Evolutionary conservation across 1,140 invertebrate species (phyloP).

Genomic region (Phenacoccus solenopsis): DNA sequence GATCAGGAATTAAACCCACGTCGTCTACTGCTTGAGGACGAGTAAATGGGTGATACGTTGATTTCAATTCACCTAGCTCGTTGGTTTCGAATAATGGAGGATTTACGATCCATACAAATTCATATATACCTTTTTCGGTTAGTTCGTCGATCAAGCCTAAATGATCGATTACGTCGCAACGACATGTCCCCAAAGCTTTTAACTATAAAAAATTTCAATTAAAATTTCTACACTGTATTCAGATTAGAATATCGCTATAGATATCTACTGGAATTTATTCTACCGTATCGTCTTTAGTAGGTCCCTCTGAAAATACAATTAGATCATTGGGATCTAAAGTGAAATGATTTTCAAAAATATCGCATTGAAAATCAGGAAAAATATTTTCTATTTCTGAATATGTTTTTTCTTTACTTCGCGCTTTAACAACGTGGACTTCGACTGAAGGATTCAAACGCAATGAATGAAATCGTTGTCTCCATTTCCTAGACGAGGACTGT

Average conservation of each 20-base stretch:
- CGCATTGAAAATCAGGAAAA: slow-evolving; percentile 30
- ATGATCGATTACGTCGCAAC: not conserved
- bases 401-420: slow-evolving; percentile 30
- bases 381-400: slow-evolving; percentile 33
- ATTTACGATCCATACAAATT: slow-evolving; percentile 84
- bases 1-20: slow-evolving; percentile 45
- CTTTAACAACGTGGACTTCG: slow-evolving; percentile 37
- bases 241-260: too few species aligned
- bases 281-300: slow-evolving; percentile 35
- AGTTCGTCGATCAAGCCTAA: not conserved
- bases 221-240: too few species aligned
- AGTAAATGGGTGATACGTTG: slow-evolving; percentile 96
- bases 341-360: slow-evolving; percentile 31
- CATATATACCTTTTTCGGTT: not conserved
- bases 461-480: too few species aligned
- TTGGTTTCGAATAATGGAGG: slow-evolving; percentile 79
- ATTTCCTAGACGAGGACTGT: too few species aligned
- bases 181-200: not conserved
- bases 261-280: too few species aligned
- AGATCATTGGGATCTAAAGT: slow-evolving; percentile 34
- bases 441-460: too few species aligned
- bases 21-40: slow-evolving; percentile 68
- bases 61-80: slow-evolving; percentile 47
- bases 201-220: too few species aligned
- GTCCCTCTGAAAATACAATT: slow-evolving; percentile 37